Evolutionary conservation across 2,797 vertebrate species (phyloP).

Genomic region (Anisognathus igniventris): DNA sequence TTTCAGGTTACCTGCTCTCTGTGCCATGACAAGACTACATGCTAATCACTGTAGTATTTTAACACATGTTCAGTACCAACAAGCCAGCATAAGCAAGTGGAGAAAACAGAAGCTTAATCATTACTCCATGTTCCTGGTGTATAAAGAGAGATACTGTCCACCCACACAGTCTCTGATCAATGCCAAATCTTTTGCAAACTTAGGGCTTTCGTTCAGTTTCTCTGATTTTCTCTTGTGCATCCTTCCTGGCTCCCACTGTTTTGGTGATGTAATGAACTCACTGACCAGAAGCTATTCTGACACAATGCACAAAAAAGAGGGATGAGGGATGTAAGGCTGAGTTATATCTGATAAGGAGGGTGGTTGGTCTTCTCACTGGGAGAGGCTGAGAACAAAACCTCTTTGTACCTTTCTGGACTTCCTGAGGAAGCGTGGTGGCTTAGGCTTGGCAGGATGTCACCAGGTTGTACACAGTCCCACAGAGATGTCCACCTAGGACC

Average conservation of each 20-base stretch:
- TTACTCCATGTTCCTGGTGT: constrained; percentile 67
- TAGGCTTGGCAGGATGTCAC: background rate
- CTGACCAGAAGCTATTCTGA: background rate
- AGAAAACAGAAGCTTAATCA: constrained; percentile 67
- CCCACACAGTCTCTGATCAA: constrained; percentile 58
- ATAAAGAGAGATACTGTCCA: constrained; percentile 61
- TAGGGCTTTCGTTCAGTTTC: constrained; percentile 36
- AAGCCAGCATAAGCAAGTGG: constrained; percentile 20
- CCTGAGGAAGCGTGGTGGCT: background rate
- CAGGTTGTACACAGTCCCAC: background rate
- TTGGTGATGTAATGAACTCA: background rate
- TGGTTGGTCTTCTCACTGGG: background rate
- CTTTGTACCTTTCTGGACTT: background rate
- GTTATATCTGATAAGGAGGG: background rate
- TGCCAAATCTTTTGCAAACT: constrained; percentile 55
- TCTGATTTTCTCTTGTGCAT: background rate
- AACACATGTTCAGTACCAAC: constrained; percentile 51
- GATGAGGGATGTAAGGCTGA: background rate
- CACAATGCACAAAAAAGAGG: background rate
- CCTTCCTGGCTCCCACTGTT: background rate
- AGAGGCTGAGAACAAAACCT: background rate
- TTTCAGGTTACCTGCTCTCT: constrained; percentile 48
- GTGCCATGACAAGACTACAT: background rate
- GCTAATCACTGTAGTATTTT: constrained; percentile 28
- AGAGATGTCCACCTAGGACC: background rate